Percentiles rank a stretch among this genome's conserved stretches.
Evolutionary conservation across 2,113 vertebrate species (phyloP).

Genomic region (Odobenus rosmarus): DNA sequence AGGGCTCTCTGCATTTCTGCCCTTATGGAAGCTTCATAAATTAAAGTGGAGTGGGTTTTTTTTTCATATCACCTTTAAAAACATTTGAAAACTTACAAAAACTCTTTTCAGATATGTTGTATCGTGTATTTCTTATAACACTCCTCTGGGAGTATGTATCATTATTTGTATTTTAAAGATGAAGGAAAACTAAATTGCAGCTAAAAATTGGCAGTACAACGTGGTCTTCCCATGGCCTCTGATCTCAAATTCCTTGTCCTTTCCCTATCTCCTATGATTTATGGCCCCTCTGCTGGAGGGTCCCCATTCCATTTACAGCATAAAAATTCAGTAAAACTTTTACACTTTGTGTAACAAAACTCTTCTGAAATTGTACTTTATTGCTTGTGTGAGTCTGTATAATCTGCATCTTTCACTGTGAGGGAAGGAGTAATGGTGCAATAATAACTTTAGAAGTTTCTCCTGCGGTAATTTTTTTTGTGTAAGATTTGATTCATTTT

Average conservation of each 20-base stretch:
- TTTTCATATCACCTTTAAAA: background rate
- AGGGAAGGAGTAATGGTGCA: background rate
- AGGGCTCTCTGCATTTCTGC: background rate
- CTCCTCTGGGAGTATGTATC: background rate
- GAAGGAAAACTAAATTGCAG: background rate
- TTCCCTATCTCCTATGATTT: background rate
- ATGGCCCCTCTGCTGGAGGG: background rate
- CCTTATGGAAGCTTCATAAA: background rate
- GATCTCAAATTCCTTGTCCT: background rate
- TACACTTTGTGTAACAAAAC: background rate
- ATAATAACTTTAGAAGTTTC: background rate
- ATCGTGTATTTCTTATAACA: background rate
- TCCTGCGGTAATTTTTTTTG: background rate
- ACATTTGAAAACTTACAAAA: conserved; percentile 4
- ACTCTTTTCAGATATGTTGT: background rate
- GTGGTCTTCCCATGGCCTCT: background rate
- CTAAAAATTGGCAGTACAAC: background rate
- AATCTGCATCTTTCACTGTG: background rate
- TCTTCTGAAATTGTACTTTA: conserved; percentile 25
- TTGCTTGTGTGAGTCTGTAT: background rate
- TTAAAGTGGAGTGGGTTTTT: background rate
- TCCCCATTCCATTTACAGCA: background rate
- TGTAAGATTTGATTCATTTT: background rate
- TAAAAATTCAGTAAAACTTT: background rate
- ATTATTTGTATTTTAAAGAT: conserved; percentile 5